Evolutionary conservation across 2,888 invertebrate genomes (phyloP).

Genomic region (Buathra laborator): DNA sequence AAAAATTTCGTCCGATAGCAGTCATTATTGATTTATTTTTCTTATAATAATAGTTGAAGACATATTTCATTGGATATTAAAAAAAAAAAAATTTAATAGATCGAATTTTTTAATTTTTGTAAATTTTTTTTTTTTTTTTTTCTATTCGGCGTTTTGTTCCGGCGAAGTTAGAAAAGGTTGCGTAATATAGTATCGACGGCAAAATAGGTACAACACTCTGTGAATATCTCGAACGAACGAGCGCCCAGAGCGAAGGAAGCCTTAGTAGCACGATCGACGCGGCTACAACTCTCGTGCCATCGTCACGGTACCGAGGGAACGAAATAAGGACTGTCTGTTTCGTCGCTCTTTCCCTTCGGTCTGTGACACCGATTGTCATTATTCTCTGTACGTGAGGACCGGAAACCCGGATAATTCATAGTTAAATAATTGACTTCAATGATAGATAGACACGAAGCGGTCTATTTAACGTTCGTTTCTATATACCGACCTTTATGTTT

Average conservation of each 20-base stretch:
- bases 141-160: not conserved
- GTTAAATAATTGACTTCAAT: slow-evolving; percentile 16
- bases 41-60: not conserved
- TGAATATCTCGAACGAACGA: slow-evolving; percentile 7
- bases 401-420: slow-evolving; percentile 21
- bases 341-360: not conserved
- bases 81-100: not conserved
- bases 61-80: not conserved
- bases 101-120: not conserved
- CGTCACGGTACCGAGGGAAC: not conserved
- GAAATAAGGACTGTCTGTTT: not conserved
- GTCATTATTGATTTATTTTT: not conserved
- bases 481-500: not conserved
- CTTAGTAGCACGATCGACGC: slow-evolving; percentile 41
- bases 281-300: not conserved
- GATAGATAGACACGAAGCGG: not conserved
- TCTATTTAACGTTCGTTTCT: not conserved
- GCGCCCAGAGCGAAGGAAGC: slow-evolving; percentile 29
- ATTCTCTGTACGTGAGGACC: not conserved
- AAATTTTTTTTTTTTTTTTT: not conserved
- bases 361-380: not conserved
- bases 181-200: slow-evolving; percentile 9
- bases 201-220: not conserved
- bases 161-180: slow-evolving; percentile 5
- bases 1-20: not conserved